A percentile compares a stretch with the other conserved stretches of the same genome.
Conservation (phyloP, 2,797 vertebrate species). For the Cyclopterus lumpus region DNA sequence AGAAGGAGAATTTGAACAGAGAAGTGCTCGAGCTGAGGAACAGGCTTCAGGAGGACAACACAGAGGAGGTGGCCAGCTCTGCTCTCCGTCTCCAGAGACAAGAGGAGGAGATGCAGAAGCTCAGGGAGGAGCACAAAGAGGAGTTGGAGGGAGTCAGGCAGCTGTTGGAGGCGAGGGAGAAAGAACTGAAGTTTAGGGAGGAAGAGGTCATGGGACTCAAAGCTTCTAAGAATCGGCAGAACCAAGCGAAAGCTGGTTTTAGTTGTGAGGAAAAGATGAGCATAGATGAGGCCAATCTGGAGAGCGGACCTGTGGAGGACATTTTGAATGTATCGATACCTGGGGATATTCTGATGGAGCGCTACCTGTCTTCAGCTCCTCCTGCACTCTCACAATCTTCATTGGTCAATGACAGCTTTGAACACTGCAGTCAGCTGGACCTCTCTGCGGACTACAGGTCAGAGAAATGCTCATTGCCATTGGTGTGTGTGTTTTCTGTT, state of each 20-base stretch:
- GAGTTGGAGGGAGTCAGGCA: constrained; percentile 66
- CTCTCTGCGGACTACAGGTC: constrained; percentile 72
- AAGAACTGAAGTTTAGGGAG: constrained; percentile 65
- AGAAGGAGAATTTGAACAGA: constrained; percentile 83
- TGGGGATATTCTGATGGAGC: constrained; percentile 79
- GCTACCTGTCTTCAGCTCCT: constrained; percentile 80
- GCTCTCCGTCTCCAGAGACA: constrained; percentile 63
- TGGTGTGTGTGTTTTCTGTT: not conserved
- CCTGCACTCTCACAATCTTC: constrained; percentile 63
- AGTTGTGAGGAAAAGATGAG: constrained; percentile 26
- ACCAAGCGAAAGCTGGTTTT: constrained; percentile 61
- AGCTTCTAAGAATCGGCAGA: constrained; percentile 70
- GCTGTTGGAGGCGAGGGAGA: constrained; percentile 72
- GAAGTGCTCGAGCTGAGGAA: constrained; percentile 81
- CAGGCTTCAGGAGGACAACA: constrained; percentile 69
- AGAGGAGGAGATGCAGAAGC: constrained; percentile 59
- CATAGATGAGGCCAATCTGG: constrained; percentile 36
- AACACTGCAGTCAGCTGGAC: constrained; percentile 71
- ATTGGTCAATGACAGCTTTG: constrained; percentile 65
- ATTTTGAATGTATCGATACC: constrained; percentile 49
- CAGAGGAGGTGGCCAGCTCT: constrained; percentile 56
- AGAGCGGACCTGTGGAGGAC: constrained; percentile 46
- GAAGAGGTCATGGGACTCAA: constrained; percentile 65
- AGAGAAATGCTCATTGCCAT: constrained; percentile 5
- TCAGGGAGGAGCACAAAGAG: constrained; percentile 65